These are phyloP conservation scores for Ptilodon capucinus DNA, from an alignment of 2,888 invertebrate genomes.

Conservation along the genomic window DNA sequence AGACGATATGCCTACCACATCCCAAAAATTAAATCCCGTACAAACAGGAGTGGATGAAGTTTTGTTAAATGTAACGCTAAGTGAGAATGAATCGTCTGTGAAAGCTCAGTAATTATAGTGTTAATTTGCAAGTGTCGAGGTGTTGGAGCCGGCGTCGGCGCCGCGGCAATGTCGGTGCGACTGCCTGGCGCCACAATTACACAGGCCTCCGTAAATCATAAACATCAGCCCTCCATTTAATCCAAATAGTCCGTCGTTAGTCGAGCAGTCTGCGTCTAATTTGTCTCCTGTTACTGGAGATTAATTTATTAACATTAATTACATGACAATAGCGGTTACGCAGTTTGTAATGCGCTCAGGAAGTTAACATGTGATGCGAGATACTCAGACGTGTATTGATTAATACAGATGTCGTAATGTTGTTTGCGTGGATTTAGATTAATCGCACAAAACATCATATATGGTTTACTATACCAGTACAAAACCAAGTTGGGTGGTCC, in stretches of 20 bases:
- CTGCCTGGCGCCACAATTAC: conserved; percentile 79
- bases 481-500: too few relatives aligned
- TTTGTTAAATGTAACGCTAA: conserved; percentile 44
- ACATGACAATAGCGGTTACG: conserved; percentile 67
- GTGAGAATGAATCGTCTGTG: conserved; percentile 51
- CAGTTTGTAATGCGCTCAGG: conserved; percentile 30
- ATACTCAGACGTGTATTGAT: background rate
- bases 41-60: conserved; percentile 3
- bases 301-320: conserved; percentile 82
- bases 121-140: conserved; percentile 37
- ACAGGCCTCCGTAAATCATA: conserved; percentile 80
- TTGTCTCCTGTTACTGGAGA: conserved; percentile 80
- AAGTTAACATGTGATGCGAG: background rate
- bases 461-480: too few relatives aligned
- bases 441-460: too few relatives aligned
- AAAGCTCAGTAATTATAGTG: conserved; percentile 39
- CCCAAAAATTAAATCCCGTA: too few relatives aligned
- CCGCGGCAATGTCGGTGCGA: conserved; percentile 45
- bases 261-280: conserved; percentile 80
- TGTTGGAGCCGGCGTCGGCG: conserved; percentile 10
- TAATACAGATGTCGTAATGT: background rate
- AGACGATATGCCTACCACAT: too few relatives aligned
- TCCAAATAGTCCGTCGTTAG: conserved; percentile 82
- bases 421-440: background rate
- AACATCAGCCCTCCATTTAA: conserved; percentile 82